Evolutionary conservation across 64 coral and sea anemone species (phyloP).

Genomic region (Montipora sp.): DNA sequence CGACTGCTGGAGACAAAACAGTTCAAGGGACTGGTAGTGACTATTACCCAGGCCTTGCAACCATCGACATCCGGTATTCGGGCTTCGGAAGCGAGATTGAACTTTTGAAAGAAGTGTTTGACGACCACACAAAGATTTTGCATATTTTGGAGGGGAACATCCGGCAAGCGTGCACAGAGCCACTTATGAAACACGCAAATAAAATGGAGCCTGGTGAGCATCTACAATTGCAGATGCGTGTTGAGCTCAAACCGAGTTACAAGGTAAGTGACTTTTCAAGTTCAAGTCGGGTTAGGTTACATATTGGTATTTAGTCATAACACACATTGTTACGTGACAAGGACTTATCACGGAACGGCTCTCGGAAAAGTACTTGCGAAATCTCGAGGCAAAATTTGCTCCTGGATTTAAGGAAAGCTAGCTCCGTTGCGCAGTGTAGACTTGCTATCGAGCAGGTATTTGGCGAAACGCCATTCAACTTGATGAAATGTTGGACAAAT

Average conservation of each 20-base stretch:
- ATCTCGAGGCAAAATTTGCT: too few relatives aligned
- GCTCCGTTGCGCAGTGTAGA: too few relatives aligned
- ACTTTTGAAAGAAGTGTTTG: conserved; percentile 53
- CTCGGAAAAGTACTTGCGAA: too few relatives aligned
- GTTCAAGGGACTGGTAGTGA: background rate
- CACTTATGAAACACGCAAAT: conserved; percentile 77
- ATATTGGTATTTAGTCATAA: too few relatives aligned
- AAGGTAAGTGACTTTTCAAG: conserved; percentile 53
- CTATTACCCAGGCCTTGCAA: conserved; percentile 67
- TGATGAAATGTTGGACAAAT: too few relatives aligned
- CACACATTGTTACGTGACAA: too few relatives aligned
- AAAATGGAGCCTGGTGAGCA: conserved; percentile 75
- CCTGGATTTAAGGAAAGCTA: too few relatives aligned
- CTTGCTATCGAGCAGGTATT: too few relatives aligned
- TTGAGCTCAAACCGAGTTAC: conserved; percentile 53
- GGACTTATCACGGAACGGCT: too few relatives aligned
- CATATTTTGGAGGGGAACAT: conserved; percentile 66
- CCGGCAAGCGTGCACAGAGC: conserved; percentile 61
- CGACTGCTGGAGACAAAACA: background rate
- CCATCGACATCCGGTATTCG: conserved; percentile 77
- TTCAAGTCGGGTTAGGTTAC: too few relatives aligned
- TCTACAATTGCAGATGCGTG: conserved; percentile 70
- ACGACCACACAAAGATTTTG: conserved; percentile 35
- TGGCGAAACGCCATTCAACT: too few relatives aligned
- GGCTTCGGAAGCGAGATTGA: conserved; percentile 57